Evolutionary conservation across 2,888 invertebrate species (phyloP).

Genomic region (Seira sanloemensis): DNA sequence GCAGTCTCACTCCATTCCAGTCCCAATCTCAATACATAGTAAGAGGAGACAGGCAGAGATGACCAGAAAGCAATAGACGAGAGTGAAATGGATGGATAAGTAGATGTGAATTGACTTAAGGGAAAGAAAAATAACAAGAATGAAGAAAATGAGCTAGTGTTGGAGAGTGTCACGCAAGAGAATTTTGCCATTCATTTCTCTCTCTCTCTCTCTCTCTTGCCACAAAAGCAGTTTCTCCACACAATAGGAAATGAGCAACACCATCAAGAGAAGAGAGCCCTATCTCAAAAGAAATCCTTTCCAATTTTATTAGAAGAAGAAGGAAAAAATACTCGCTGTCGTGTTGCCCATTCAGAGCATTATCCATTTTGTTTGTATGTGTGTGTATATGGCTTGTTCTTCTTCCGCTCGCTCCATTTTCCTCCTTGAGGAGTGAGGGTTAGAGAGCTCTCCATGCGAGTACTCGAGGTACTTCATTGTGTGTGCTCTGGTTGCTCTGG

Average conservation of each 20-base stretch:
- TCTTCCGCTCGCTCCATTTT: neutral
- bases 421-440: neutral
- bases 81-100: constrained; percentile 18
- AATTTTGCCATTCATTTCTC: constrained; percentile 53
- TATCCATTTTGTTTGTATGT: constrained; percentile 5
- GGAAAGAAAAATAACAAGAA: neutral
- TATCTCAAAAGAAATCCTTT: too few species aligned
- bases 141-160: constrained; percentile 20
- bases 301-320: neutral
- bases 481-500: neutral
- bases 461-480: neutral
- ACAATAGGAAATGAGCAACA: neutral
- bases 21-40: neutral
- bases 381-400: neutral
- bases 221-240: too few species aligned
- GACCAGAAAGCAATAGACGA: constrained; percentile 19
- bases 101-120: neutral
- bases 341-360: constrained; percentile 1
- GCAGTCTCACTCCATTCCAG: neutral
- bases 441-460: neutral
- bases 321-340: neutral
- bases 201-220: too few species aligned
- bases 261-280: neutral
- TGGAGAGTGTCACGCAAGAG: constrained; percentile 30
- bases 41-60: neutral